Conservation (phyloP, 2,888 invertebrate genomes). For the Pedicia rivosa region DNA sequence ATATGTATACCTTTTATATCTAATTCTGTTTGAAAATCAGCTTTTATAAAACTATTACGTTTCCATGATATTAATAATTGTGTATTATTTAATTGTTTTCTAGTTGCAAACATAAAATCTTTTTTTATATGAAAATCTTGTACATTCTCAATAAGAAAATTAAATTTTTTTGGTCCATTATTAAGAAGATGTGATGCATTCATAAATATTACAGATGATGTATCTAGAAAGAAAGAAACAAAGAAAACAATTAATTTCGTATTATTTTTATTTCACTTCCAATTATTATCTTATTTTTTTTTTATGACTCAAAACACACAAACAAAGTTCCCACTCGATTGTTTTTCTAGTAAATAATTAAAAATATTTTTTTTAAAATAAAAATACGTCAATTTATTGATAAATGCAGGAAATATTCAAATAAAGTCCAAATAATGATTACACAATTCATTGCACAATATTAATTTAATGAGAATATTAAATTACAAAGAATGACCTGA, state of each 20-base stretch:
- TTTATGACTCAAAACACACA: not conserved
- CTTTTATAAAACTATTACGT: conserved; percentile 49
- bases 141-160: conserved; percentile 43
- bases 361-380: too few species aligned
- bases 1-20: conserved; percentile 50
- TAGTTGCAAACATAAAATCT: conserved; percentile 73
- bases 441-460: too few species aligned
- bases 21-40: conserved; percentile 57
- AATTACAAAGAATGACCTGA: too few species aligned
- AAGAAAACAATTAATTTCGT: not conserved
- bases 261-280: too few species aligned
- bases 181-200: conserved; percentile 15
- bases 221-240: conserved; percentile 11
- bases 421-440: too few species aligned
- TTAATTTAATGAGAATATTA: too few species aligned
- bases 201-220: conserved; percentile 16
- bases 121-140: conserved; percentile 70
- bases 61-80: conserved; percentile 65
- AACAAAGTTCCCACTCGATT: not conserved
- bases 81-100: conserved; percentile 36
- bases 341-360: too few species aligned
- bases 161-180: conserved; percentile 12
- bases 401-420: too few species aligned
- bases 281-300: not conserved
- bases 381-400: too few species aligned